These are phyloP conservation scores for Saxidomus purpurata DNA, from an alignment of 1,140 invertebrate species.

Conservation along the genomic window DNA sequence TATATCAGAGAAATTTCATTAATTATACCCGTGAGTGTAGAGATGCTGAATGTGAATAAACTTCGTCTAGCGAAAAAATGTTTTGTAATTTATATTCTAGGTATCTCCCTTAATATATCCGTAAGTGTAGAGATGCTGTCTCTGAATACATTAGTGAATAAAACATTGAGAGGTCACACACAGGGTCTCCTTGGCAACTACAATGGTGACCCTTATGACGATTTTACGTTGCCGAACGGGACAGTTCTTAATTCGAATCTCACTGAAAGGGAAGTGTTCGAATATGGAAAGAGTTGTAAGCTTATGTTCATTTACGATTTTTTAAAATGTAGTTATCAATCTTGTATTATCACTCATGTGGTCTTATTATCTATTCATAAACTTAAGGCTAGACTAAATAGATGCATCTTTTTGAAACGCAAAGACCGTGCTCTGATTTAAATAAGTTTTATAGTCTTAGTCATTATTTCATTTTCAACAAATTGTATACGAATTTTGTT, in stretches of 20 bases:
- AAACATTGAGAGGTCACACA: constrained; percentile 8
- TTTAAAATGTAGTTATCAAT: neutral
- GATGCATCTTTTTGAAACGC: too few relatives aligned
- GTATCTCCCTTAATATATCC: constrained; percentile 34
- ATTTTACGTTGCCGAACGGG: constrained; percentile 49
- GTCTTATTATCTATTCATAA: too few relatives aligned
- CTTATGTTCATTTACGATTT: too few relatives aligned
- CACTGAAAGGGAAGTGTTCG: constrained; percentile 49
- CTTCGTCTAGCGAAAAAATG: neutral
- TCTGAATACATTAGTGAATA: neutral
- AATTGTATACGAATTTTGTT: too few relatives aligned
- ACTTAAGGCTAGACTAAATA: too few relatives aligned
- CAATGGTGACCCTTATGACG: constrained; percentile 34
- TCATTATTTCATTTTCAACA: too few relatives aligned
- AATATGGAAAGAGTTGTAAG: constrained; percentile 32
- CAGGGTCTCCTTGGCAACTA: constrained; percentile 48
- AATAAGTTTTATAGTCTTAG: too few relatives aligned
- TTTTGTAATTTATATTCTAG: neutral
- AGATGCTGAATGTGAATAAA: too few relatives aligned
- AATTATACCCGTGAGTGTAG: too few relatives aligned
- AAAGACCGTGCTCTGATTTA: too few relatives aligned
- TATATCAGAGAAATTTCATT: too few relatives aligned
- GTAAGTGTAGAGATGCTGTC: constrained; percentile 32
- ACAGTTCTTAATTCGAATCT: constrained; percentile 23
- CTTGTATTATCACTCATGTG: too few relatives aligned